Base-by-base conservation (phyloP, 1,140 invertebrate species). In the Anoplolepis gracilipes region DNA sequence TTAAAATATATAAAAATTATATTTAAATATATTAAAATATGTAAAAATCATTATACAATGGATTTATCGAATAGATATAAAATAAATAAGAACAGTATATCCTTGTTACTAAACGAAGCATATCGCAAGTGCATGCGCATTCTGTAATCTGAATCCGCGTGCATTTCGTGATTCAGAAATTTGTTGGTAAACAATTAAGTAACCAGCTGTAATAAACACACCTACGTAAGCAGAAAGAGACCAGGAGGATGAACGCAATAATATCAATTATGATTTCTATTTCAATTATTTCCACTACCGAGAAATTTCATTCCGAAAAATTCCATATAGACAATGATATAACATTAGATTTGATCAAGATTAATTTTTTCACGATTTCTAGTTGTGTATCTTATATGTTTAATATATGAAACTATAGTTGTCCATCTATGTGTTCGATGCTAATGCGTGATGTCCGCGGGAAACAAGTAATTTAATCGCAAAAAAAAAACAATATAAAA, bases 141-240 rank as follows among this genome's bases (percentile, higher is more conserved):
- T 77, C 10, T 77, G 19, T 30, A 77, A 64, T 36, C 0, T 22
- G 19, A 62, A 25, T 77, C 39, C 10, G 13, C 16, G 2, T 36
- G 25, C 16, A 1, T 73, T 57, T 22, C 11, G 3, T 73, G 25
- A 46, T 42, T 2, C 19, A 28, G 39, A 62, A 22, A 25, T 19
- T 62, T 22, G 25, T 42, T 28, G 25, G 8, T n/a, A 28, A 88
- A 87, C 70, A 76, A 82, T 70, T 69, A 59, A 28, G 11, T 55
- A 67, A 67, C 16, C 33, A 84, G 28, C 46, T 61, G 61, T 19
- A 86, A 84, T 42, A 39, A 84, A 39, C 46, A 61, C 53, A 25
- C 11, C 67, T 57, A 16, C 36, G 16, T 67, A 79, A 36, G 33
- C 0, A 36, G 55, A 53, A 10, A 81, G 65, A 81, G 64, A 70